Conservation (phyloP, 2,888 invertebrate species). For the Furcula furcula region DNA sequence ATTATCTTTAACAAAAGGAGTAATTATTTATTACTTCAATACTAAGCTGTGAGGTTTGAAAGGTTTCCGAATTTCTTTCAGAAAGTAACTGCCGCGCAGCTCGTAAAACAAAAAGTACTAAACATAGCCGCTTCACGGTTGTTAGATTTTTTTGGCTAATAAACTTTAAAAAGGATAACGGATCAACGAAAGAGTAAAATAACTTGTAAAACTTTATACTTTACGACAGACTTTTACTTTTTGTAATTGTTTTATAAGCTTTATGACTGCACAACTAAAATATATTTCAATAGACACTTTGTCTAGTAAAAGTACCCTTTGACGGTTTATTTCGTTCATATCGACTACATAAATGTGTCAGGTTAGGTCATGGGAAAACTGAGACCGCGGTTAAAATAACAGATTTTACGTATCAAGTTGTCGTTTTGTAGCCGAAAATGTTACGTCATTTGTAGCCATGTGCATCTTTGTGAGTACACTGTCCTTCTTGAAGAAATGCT, state of each 20-base stretch:
- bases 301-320: not conserved
- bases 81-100: conserved; percentile 18
- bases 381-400: too few relatives aligned
- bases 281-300: conserved; percentile 15
- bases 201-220: conserved; percentile 20
- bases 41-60: not conserved
- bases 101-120: conserved; percentile 10
- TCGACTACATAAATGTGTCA: too few relatives aligned
- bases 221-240: conserved; percentile 44
- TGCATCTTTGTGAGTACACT: too few relatives aligned
- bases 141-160: conserved; percentile 16
- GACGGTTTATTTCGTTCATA: too few relatives aligned
- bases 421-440: too few relatives aligned
- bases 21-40: too few relatives aligned
- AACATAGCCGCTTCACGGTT: conserved; percentile 20
- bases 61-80: not conserved
- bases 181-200: conserved; percentile 25
- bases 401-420: too few relatives aligned
- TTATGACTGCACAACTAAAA: conserved; percentile 9
- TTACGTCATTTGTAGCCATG: too few relatives aligned
- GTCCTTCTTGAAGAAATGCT: too few relatives aligned
- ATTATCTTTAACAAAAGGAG: too few relatives aligned
- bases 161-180: conserved; percentile 34
- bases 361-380: too few relatives aligned
- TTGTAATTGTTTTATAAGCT: conserved; percentile 26